Conservation (phyloP, 37 sponge, comb jelly and placozoan genomes). For the Beroe ovata region DNA sequence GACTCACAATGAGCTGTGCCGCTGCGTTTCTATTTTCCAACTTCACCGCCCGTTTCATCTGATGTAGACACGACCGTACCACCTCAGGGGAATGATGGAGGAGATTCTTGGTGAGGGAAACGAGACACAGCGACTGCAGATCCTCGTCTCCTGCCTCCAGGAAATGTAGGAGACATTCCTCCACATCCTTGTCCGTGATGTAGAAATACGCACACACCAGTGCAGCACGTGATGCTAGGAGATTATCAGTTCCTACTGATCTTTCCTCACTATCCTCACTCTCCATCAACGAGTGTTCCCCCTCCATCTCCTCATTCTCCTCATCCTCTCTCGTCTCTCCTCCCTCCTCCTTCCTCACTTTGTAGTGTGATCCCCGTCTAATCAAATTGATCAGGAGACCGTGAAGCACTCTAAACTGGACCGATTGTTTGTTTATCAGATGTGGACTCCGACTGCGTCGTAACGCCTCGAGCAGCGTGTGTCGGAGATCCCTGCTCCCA, state of each 20-base stretch:
- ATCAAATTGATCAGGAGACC: slow-evolving; percentile 6
- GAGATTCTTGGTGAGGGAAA: background rate
- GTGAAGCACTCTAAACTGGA: slow-evolving; percentile 36
- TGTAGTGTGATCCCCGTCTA: background rate
- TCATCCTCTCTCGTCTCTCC: background rate
- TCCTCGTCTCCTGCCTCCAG: slow-evolving; percentile 31
- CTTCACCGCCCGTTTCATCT: slow-evolving; percentile 12
- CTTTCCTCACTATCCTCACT: background rate
- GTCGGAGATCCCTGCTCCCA: slow-evolving; percentile 23
- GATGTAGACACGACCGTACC: background rate
- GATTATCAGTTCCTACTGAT: background rate
- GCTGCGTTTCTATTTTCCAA: slow-evolving; percentile 19
- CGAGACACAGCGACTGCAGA: slow-evolving; percentile 22
- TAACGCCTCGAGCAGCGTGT: slow-evolving; percentile 32
- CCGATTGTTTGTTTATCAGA: slow-evolving; percentile 27
- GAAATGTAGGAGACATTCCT: slow-evolving; percentile 16
- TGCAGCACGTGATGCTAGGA: slow-evolving; percentile 1
- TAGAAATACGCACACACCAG: slow-evolving; percentile 35
- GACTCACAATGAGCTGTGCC: slow-evolving; percentile 21
- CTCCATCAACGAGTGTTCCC: background rate
- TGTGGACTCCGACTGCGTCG: slow-evolving; percentile 1
- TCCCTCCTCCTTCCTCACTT: background rate
- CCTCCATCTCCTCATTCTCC: background rate
- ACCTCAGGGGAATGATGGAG: background rate
- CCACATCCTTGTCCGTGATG: background rate